Base-by-base conservation (phyloP, 2,797 vertebrate species). In the Smutsia temminckii region DNA sequence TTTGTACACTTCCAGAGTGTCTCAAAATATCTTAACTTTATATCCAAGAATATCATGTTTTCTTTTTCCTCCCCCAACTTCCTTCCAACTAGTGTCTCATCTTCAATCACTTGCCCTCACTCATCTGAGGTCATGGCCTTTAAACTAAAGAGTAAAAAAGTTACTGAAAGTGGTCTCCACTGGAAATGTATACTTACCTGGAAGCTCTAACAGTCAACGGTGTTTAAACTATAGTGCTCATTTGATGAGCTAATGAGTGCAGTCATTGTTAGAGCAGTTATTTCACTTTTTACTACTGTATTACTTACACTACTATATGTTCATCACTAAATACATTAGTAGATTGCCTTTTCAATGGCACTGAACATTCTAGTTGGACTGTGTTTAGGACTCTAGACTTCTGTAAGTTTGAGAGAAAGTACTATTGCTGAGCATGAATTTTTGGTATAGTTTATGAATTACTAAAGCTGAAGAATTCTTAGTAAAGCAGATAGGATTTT, bases 381-480 rank as follows among this genome's bases (percentile, higher is more conserved):
- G 20, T 83, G 25, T 68, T 92, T 87, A 83, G n/a, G 72, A 94
- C 16, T 49, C 37, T 69, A 42, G 71, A n/a, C 29, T 96, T 95
- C 64, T 87, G 1, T 93, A 90, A 79, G 5, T 91, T 51, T 89
- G 29, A 74, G 61, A 86, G 37, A 71, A 93, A 68, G 1, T 85
- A 37, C 25, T 75, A 34, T 94, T 90, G 87, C 59, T 93, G 81
- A 72, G 40, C 64, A 63, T 84, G 59, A 74, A 51, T 89, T 93
- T 95, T 64, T 92, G 27, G 37, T 68, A 72, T 68, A 55, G 32
- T 95, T 91, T 79, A 27, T 95, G n/a, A 92, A 63, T 91, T 92
- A 49, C 66, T 84, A 91, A 46, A 95, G 37, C 32, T 93, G n/a
- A 86, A 37, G 25, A 83, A 83, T 85, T 96, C 63, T 86, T 25